These are phyloP conservation scores for Lochmaea capreae DNA, from an alignment of 2,888 invertebrate genomes.

Conservation along the genomic window DNA sequence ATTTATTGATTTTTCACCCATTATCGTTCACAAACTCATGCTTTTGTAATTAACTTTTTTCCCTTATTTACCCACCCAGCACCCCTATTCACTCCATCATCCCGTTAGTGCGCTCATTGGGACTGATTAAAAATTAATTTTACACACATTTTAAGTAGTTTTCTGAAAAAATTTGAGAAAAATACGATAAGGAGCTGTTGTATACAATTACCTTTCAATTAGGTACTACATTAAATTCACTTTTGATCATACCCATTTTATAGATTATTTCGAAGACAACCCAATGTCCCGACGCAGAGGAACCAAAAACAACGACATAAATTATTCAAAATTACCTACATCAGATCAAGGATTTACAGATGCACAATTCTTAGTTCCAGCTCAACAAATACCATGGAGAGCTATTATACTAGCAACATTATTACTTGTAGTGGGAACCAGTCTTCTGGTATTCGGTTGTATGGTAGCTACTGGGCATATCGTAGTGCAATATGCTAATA, in stretches of 20 bases:
- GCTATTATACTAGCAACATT: conserved; percentile 82
- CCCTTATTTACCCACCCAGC: too few species aligned
- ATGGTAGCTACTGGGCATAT: conserved; percentile 85
- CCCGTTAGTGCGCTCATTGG: too few species aligned
- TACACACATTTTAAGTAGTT: too few species aligned
- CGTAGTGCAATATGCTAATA: conserved; percentile 85
- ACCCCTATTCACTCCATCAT: too few species aligned
- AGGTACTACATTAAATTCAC: background rate
- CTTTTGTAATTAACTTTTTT: too few species aligned
- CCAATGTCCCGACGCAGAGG: conserved; percentile 72
- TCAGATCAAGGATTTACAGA: conserved; percentile 76
- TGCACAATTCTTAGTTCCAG: conserved; percentile 76
- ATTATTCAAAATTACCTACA: conserved; percentile 69
- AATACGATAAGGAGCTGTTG: too few species aligned
- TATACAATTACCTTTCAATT: too few species aligned
- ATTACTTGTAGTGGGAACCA: conserved; percentile 79
- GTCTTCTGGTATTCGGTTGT: conserved; percentile 77
- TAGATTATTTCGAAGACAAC: conserved; percentile 66
- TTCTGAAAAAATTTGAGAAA: too few species aligned
- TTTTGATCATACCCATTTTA: conserved; percentile 42
- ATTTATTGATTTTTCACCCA: too few species aligned
- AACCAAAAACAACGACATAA: conserved; percentile 72
- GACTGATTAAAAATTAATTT: too few species aligned
- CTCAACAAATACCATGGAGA: conserved; percentile 85
- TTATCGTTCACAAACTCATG: too few species aligned